Conservation (phyloP, 35 echinoderm and acorn worm genomes). For the Ptychodera flava region DNA sequence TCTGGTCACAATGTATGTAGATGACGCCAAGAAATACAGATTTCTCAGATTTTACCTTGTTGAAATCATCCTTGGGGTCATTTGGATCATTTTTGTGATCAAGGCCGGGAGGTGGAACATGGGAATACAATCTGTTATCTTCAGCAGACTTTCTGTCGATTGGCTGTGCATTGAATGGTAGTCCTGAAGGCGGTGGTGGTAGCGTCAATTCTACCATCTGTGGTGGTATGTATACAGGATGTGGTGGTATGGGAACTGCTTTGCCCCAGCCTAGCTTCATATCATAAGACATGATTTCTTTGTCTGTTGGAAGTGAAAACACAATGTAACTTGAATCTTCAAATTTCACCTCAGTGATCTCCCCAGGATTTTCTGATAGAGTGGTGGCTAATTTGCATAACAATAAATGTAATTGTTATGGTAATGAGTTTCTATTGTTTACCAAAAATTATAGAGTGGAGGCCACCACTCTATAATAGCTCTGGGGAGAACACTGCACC, state of each 20-base stretch:
- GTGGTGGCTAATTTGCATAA: too few relatives aligned
- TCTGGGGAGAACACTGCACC: too few relatives aligned
- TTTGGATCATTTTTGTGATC: too few relatives aligned
- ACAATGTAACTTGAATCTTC: too few relatives aligned
- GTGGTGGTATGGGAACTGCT: slow-evolving; percentile 81
- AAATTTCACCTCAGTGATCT: too few relatives aligned
- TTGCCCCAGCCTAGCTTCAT: slow-evolving; percentile 99
- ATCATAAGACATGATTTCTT: slow-evolving; percentile 85
- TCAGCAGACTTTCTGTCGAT: slow-evolving; percentile 42
- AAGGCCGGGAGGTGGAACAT: neutral
- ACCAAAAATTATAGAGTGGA: too few relatives aligned
- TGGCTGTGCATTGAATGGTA: slow-evolving; percentile 92
- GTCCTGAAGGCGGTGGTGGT: slow-evolving; percentile 90
- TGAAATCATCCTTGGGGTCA: neutral
- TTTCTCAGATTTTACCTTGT: neutral
- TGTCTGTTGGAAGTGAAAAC: slow-evolving; percentile 48
- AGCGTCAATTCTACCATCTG: slow-evolving; percentile 90
- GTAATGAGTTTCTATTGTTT: too few relatives aligned
- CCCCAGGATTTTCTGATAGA: too few relatives aligned
- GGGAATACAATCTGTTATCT: neutral
- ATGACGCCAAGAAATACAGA: too few relatives aligned
- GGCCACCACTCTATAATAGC: too few relatives aligned
- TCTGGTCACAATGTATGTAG: too few relatives aligned
- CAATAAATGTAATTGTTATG: too few relatives aligned
- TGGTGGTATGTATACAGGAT: slow-evolving; percentile 89